These are phyloP conservation scores for Lytechinus variegatus DNA, from an alignment of 35 echinoderm and acorn worm genomes.

Conservation along the genomic window DNA sequence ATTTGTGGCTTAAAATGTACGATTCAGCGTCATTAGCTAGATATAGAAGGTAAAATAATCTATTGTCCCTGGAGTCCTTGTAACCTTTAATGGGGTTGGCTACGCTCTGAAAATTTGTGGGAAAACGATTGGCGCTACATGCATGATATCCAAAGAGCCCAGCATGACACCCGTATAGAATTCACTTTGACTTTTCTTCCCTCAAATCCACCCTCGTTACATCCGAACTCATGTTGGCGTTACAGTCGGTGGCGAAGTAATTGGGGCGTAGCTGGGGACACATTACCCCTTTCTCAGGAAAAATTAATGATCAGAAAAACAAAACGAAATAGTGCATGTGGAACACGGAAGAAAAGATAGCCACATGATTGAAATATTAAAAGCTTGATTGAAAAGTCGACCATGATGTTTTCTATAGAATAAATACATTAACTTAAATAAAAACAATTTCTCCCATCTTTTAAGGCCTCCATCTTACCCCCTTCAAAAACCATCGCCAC, in stretches of 20 bases:
- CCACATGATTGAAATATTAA: too few species aligned
- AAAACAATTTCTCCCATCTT: neutral
- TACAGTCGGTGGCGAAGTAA: neutral
- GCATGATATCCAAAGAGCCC: neutral
- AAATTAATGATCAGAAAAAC: neutral
- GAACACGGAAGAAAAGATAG: too few species aligned
- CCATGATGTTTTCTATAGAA: too few species aligned
- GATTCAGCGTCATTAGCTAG: neutral
- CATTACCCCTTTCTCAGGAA: neutral
- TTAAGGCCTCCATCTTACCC: neutral
- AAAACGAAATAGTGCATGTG: neutral
- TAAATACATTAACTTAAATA: neutral
- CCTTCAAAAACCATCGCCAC: neutral
- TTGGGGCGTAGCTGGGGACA: neutral
- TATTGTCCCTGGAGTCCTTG: neutral
- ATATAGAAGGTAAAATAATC: neutral
- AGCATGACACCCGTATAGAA: neutral
- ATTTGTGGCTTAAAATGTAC: neutral
- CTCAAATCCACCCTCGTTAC: neutral
- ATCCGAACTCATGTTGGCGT: neutral
- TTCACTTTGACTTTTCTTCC: neutral
- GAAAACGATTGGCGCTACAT: neutral
- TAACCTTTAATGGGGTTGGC: neutral
- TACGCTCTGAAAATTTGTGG: slow-evolving; percentile 1
- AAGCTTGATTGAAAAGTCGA: too few species aligned